phyloP scores from a whole-genome alignment of 2,888 invertebrate genomes.

The Aromia moschata region DNA sequence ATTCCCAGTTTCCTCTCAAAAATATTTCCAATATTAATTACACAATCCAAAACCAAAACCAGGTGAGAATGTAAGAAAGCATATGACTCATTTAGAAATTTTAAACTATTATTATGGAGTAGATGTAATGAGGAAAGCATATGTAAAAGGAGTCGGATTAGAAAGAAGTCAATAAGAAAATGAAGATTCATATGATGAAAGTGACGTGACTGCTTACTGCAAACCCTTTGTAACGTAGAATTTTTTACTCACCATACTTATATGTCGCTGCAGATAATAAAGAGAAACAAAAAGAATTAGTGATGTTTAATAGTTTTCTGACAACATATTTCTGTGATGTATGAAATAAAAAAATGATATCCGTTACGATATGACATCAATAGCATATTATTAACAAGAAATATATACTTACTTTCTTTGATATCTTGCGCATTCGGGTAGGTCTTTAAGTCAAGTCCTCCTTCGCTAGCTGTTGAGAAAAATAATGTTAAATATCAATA shows the following conservation, averaged over 20 bases:
- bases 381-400: neutral
- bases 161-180: neutral
- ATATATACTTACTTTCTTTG: conserved; percentile 78
- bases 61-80: no score
- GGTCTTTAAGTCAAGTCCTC: conserved; percentile 74
- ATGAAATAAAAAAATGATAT: conserved; percentile 20
- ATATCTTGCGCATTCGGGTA: conserved; percentile 82
- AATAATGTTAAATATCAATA: no score
- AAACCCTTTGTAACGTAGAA: conserved; percentile 15
- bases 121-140: no score
- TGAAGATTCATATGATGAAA: conserved; percentile 3
- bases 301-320: conserved; percentile 28
- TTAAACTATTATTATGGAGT: no score
- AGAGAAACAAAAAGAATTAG: conserved; percentile 55
- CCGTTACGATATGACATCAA: neutral
- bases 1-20: neutral
- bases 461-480: conserved; percentile 55
- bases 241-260: conserved; percentile 60
- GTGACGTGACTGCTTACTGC: neutral
- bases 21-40: neutral
- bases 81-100: no score
- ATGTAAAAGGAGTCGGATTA: neutral
- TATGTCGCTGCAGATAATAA: conserved; percentile 57
- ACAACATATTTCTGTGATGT: conserved; percentile 22
- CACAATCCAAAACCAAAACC: no score